phyloP scores from a whole-genome alignment of 1,140 invertebrate genomes.

The Capitella teleta region DNA sequence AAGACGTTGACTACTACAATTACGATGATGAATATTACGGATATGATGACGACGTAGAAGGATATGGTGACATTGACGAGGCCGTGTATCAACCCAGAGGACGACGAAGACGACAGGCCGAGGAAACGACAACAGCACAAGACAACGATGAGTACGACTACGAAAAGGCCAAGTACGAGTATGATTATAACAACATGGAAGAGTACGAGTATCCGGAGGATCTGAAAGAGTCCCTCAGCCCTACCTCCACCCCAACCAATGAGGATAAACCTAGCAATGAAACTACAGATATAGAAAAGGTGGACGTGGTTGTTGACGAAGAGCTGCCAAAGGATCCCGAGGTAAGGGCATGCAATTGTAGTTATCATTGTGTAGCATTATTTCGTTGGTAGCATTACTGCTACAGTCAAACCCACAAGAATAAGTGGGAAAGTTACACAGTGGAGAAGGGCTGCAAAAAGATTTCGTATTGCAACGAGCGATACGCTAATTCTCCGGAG shows the following conservation, averaged over 20 bases:
- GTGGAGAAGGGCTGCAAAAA: slow-evolving; percentile 12
- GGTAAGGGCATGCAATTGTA: background rate
- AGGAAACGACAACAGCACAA: background rate
- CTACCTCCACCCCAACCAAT: background rate
- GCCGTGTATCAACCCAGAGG: background rate
- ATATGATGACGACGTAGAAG: background rate
- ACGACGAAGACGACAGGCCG: background rate
- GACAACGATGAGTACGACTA: background rate
- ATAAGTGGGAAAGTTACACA: slow-evolving; percentile 9
- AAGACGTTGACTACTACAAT: background rate
- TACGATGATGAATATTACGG: background rate
- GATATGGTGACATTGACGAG: background rate
- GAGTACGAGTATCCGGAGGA: background rate
- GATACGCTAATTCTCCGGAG: background rate
- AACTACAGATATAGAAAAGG: background rate
- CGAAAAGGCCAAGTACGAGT: background rate
- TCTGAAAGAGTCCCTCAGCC: background rate
- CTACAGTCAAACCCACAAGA: slow-evolving; percentile 11
- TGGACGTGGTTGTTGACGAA: background rate
- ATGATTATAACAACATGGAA: slow-evolving; percentile 1
- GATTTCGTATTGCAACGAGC: slow-evolving; percentile 4
- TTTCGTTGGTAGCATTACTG: slow-evolving; percentile 7
- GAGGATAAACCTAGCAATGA: background rate
- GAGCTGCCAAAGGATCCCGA: background rate
- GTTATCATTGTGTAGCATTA: background rate